Evolutionary conservation across 2,113 vertebrate genomes (phyloP), one percentile per base, ranked within the genome.

Genomic region (Nannobrachium achirus): DNA sequence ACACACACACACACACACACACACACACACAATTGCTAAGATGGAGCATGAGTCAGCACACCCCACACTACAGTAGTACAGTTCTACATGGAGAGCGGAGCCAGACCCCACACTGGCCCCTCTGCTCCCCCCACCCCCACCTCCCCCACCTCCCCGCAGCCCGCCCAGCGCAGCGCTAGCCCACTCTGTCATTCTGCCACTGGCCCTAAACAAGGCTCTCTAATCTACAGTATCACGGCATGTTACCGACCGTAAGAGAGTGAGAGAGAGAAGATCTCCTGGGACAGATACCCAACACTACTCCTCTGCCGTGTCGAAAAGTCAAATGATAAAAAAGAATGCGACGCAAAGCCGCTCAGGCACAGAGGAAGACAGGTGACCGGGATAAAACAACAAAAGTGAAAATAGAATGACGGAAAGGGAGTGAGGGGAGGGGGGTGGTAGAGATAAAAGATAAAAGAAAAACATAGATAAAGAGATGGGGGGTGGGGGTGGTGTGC

Each of bases 41-140:
- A 88, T 79, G 77, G 83, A 91, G 88, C 88, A 91, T 93, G 92
- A 93, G 90, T 93, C 91, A 93, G 92, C 92, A 92, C 79, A 75
- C 81, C 83, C 83, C 81, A 56, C 61, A 65, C 86, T 87, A 87
- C 86, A 84, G 82, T 87, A 82, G 83, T 85, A 84, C 78, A 84
- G 80, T 84, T 86, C 79, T 85, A 82, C 82, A 82, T 76, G 70
- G 76, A 64, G 63, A 87, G 72, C n/a, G 76, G 80, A 82, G 87
- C 86, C 84, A 88, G 83, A 90, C 80, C 87, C 88, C 69, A 83
- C 86, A 77, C 72, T 78, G 83, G 83, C 88, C 81, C 78, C 84
- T 78, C 75, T 73, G 74, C 78, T 59, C 56, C 68, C 13, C 58
- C 57, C 56, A 15, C 46, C 45, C 50, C 58, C 58, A 42, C 70